Evolutionary conservation across 2,888 invertebrate species (phyloP), one percentile per base, ranked within the genome.

Genomic region (Lithophane ornitopus): DNA sequence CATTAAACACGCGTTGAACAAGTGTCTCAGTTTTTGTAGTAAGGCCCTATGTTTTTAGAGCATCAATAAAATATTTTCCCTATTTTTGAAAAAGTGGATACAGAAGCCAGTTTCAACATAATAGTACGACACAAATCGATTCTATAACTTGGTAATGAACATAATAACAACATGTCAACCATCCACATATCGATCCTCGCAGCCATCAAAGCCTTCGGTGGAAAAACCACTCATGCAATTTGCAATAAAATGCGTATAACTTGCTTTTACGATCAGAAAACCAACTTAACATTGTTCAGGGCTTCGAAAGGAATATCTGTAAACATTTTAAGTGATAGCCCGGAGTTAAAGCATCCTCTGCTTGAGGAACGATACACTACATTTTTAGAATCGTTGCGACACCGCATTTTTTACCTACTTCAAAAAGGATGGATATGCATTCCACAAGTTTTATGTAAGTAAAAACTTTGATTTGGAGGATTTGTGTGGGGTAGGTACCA

Each of bases 221-320:
- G 85, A 84, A 84, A 82, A 71, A 82, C 49, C 68, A 84, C 81
- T 71, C 85, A 74, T 76, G 69, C 85, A 85, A 82, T 82, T 81
- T 82, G 82, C 85, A 82, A 85, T 82, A 82, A 82, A 82, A 82
- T 62, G 62, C 44, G 66, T 70, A 81, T 82, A 85, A 72, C 81
- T 75, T 61, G 41, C 44, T 62, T 81, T 82, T 82, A 82, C 85
- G 82, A 82, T 59, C 70, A 71, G 34, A 34, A 58, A 63, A 68
- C 66, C 81, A 66, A 72, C 69, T 84, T 70, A 76, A 72, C 72
- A 70, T 62, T 44, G 76, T 62, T 46, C 26, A 49, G 7, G 2
- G 54, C 34, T 12, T 16, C 44, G 49, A 46, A 49, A 12, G 34
- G 39, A 62, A 75, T 75, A 54, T 65, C 71, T 72, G 54, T 6